Base-by-base conservation (phyloP, 1,140 invertebrate genomes). In the Lutraria rhynchaena region DNA sequence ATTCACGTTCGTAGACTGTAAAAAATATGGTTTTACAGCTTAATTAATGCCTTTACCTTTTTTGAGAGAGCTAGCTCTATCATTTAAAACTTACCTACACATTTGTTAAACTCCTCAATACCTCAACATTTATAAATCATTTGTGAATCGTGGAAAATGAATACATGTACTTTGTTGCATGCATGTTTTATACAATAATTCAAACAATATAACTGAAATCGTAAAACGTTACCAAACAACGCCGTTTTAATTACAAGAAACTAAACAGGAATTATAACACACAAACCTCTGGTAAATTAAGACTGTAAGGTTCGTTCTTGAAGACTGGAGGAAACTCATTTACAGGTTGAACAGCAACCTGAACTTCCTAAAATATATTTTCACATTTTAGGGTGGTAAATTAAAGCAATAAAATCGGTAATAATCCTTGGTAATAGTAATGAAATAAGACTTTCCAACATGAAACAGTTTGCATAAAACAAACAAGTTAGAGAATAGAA, bases 301-400 rank as follows among this genome's bases (percentile, higher is more conserved):
- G 31, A n/a, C 27, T 61, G 41, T 61, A 76, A 17, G 73, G 73
- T 19, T 27, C 37, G 33, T 51, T 46, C 11, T 15, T 15, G 63
- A 76, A 76, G 33, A 61, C 73, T 9, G 73, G 73, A 17, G 27
- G 0, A 24, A 76, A 60, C 35, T 76, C 73, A 31, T 76, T 76
- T 24, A 76, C 73, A 29, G 73, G 70, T 24, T 15, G 9, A 11
- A 65, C 61, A 24, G 1, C 1, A 35, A 65, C 27, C 1, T 7
- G 17, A 2, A 65, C 61, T 2, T 61, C 31, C n/a, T 19, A 4
- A 57, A 29, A 27, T 27, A 27, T 57, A 9, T 11, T 5, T n/a
- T n/a, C 51, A 53, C 17, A 5, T 24, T 19, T 53, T 46, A 11
- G 19, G 4, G 24, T 24, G 24, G 51, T 53, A 57, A 27, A 9